Conservation (phyloP, 2,113 vertebrate species). For the Saimiri boliviensis region DNA sequence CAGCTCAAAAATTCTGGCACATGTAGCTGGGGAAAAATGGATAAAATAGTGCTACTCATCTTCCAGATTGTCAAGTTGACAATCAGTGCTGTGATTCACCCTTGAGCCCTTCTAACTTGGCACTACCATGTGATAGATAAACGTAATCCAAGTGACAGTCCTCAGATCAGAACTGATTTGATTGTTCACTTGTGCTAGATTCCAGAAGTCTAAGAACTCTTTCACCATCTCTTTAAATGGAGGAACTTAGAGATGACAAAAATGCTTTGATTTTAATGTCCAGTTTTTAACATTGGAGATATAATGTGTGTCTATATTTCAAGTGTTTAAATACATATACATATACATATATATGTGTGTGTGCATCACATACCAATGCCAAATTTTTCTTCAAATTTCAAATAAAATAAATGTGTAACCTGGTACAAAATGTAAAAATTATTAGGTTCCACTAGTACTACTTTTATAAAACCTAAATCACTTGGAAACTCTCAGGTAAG, state of each 20-base stretch:
- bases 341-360: not conserved
- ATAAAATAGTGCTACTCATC: constrained; percentile 84
- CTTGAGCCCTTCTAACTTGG: constrained; percentile 81
- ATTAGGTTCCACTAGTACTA: not conserved
- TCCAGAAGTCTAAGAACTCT: constrained; percentile 80
- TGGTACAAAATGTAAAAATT: not conserved
- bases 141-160: constrained; percentile 81
- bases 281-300: not conserved
- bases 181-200: constrained; percentile 85
- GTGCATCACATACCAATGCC: not conserved
- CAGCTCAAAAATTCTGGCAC: constrained; percentile 80
- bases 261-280: constrained; percentile 76
- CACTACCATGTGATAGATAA: constrained; percentile 83
- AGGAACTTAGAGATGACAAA: constrained; percentile 75
- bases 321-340: not conserved
- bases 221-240: constrained; percentile 79
- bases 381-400: not conserved
- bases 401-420: not conserved
- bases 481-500: not conserved
- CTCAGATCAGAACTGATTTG: constrained; percentile 85
- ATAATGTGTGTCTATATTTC: not conserved
- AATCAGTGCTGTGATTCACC: constrained; percentile 84
- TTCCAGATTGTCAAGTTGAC: constrained; percentile 83
- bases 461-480: not conserved
- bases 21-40: constrained; percentile 79